Evolutionary conservation across 2,113 vertebrate genomes (phyloP), one percentile per base, ranked within the genome.

Genomic region (Chionis minor): DNA sequence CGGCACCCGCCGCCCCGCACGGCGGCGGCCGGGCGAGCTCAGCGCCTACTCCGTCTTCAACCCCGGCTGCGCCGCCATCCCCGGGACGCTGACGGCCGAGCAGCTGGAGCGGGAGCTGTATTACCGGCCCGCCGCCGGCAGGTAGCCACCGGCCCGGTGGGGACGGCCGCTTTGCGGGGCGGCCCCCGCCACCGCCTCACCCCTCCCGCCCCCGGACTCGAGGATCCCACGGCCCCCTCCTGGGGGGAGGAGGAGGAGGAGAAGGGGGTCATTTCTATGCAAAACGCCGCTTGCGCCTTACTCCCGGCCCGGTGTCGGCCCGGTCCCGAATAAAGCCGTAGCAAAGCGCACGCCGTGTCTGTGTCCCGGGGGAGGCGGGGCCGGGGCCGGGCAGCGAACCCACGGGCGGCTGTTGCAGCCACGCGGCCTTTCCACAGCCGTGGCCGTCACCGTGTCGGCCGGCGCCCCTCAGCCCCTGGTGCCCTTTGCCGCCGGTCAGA

Each of bases 41-140:
- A 99, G 99, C 6, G 99, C 99, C 30, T 99, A 99, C 91, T 99
- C 99, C 1, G 99, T 99, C 18, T 99, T 99, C 97, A 99, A 99
- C 90, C 99, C 99, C 0, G 98, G 99, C 92, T 99, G 99, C 62
- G 97, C 98, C 91, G 97, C 99, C 67, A 98, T 99, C 90, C 95
- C 99, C 89, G 99, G 99, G 28, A 96, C 98, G 10, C 98, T 99
- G 85, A 99, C 98, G 4, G 99, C 99, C 7, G 99, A 99, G 95
- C 99, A 99, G 97, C 96, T 99, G 87, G 99, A 99, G 94, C 98
- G 98, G 11, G 99, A 99, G 97, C 97, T 99, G 96, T 98, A 98
- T 35, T 98, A 99, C 86, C 96, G 98, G 33, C 98, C 98, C 17
- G 80, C 98, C 55, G 97, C 55, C 18, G 93, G 86, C 14, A 96